Percentiles rank a stretch among this genome's conserved stretches.
Conservation (phyloP, 2,797 vertebrate species). For the Antennarius maculatus region DNA sequence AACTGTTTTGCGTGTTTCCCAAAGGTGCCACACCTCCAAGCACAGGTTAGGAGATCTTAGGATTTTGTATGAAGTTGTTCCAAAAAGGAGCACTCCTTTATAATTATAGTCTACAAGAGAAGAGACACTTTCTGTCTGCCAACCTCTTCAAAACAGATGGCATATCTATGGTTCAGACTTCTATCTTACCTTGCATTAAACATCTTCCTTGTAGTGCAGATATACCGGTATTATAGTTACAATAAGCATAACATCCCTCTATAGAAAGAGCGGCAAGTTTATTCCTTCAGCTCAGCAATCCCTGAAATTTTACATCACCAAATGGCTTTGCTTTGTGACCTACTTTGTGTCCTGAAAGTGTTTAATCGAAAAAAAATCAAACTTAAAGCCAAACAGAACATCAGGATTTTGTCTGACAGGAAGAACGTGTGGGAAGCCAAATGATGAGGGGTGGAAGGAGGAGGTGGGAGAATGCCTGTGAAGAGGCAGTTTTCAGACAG, state of each 20-base stretch:
- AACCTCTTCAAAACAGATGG: conserved; percentile 46
- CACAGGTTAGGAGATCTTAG: conserved; percentile 40
- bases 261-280: neutral
- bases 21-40: conserved; percentile 24
- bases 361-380: neutral
- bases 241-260: neutral
- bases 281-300: neutral
- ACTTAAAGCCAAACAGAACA: conserved; percentile 5
- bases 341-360: neutral
- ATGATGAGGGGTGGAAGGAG: conserved; percentile 23
- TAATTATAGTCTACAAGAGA: conserved; percentile 62
- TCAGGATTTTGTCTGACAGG: conserved; percentile 26
- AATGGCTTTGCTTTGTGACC: neutral
- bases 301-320: neutral
- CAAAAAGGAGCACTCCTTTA: conserved; percentile 46
- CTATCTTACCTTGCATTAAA: neutral
- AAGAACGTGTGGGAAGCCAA: conserved; percentile 19
- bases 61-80: conserved; percentile 59
- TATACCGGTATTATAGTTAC: no score
- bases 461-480: conserved; percentile 65
- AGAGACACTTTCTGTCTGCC: conserved; percentile 56
- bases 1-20: conserved; percentile 24
- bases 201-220: neutral
- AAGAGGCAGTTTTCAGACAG: conserved; percentile 68
- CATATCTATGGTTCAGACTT: neutral